Base-by-base conservation (phyloP, 2,797 vertebrate genomes). In the Phyllotis vaccarum region DNA sequence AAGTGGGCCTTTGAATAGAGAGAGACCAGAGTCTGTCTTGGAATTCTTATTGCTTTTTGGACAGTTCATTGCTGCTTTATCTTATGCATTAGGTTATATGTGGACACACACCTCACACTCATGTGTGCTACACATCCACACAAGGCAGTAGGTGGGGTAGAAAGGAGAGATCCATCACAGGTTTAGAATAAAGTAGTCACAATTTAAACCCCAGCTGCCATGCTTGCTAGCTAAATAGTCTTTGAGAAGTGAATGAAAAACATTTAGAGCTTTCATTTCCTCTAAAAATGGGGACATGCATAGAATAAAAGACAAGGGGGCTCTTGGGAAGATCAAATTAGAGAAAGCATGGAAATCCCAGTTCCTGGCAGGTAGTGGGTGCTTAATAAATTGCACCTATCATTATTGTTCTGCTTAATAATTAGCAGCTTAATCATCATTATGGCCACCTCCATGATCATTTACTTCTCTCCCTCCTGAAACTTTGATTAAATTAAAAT, bases 401-500 rank as follows among this genome's bases (percentile, higher is more conserved):
- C 34, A 24, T 66, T 75, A 37, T 62, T 60, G 52, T 60, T 64
- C 79, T n/a, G 75, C 22, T 70, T 94, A 46, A 27, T 56, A 80
- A 60, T 46, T 66, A 89, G 31, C 54, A 31, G 75, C 46, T 75
- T 72, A 31, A 56, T 58, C 37, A 34, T 43, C 37, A 7, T 37
- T 3, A 6, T 49, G 21, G n/a, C 7, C 66, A 46, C 72, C 72
- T 29, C 3, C 34, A 27, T 6, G 46, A 76, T 72, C 70, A 80
- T 49, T 66, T 19, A 40, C 60, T 75, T 86, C 54, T 40, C 46
- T 94, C 81, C 82, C 56, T 43, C 52, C n/a, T 76, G 60, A 96
- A 83, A 54, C 56, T 49, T 86, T 88, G 94, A 14, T n/a, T 78
- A 60, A 91, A 70, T 66, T 19, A 58, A 90, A 96, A 89, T 64